Evolutionary conservation across 2,797 vertebrate genomes (phyloP).

Genomic region (Mormyrops attenuatus): DNA sequence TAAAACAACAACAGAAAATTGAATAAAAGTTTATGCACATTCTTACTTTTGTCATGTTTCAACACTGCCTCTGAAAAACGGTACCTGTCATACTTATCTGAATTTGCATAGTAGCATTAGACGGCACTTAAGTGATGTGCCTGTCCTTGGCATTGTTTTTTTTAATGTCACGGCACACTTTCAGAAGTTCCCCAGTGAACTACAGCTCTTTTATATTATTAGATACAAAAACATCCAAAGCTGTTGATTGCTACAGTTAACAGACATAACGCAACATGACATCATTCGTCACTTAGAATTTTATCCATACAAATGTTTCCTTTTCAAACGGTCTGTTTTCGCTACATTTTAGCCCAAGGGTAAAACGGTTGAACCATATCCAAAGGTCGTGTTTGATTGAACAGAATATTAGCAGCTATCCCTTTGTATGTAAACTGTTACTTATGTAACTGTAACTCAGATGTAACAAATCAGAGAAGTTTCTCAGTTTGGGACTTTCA

Average conservation of each 20-base stretch:
- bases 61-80: neutral
- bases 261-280: neutral
- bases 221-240: neutral
- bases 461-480: neutral
- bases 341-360: neutral
- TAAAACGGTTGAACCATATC: neutral
- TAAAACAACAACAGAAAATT: neutral
- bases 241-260: neutral
- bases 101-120: neutral
- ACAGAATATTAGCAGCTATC: neutral
- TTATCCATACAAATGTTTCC: neutral
- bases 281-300: neutral
- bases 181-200: neutral
- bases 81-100: neutral
- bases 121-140: neutral
- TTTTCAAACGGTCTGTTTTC: neutral
- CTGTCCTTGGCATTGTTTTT: neutral
- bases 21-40: neutral
- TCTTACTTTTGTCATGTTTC: neutral
- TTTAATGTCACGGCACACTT: neutral
- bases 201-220: neutral
- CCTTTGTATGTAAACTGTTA: neutral
- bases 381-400: neutral
- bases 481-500: neutral
- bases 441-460: neutral